Evolutionary conservation across 2,797 vertebrate genomes (phyloP).

Genomic region (Pristis pectinata): DNA sequence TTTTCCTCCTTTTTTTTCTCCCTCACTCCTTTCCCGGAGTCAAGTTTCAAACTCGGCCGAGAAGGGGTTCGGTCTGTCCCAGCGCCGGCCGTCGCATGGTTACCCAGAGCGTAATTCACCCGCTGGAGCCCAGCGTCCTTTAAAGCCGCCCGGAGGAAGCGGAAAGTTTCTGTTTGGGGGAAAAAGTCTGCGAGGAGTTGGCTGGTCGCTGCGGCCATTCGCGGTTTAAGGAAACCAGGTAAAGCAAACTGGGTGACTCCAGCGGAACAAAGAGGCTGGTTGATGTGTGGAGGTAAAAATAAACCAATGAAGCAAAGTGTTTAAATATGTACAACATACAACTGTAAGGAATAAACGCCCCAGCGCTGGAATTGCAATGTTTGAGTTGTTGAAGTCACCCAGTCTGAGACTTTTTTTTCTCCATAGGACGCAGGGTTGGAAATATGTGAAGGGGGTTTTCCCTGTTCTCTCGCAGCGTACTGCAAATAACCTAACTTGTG

Average conservation of each 20-base stretch:
- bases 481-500: background rate
- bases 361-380: background rate
- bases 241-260: background rate
- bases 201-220: background rate
- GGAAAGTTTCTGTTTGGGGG: background rate
- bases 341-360: background rate
- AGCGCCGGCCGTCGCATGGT: background rate
- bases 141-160: background rate
- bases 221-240: background rate
- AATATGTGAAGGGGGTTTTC: background rate
- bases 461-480: background rate
- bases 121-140: background rate
- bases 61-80: background rate
- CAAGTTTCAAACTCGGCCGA: slow-evolving; percentile 11
- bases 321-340: too few relatives aligned
- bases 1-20: background rate
- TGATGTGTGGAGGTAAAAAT: background rate
- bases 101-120: background rate
- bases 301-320: background rate
- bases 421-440: background rate
- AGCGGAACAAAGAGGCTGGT: background rate
- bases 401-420: too few relatives aligned
- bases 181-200: background rate
- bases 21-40: background rate
- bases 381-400: too few relatives aligned